Base-by-base conservation (phyloP, 2,113 vertebrate species). In the Vidua chalybeata region DNA sequence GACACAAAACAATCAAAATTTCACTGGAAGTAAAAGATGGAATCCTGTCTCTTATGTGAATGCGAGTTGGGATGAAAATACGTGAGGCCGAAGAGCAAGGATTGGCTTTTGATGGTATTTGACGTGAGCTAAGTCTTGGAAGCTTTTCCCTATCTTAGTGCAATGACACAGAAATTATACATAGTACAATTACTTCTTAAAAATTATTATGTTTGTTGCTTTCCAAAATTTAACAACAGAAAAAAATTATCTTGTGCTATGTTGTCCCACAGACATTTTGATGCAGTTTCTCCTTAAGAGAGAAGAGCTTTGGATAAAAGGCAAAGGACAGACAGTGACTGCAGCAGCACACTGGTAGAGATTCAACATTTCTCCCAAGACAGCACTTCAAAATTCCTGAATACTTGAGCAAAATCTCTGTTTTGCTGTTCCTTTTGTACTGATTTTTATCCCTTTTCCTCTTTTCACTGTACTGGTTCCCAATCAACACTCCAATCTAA, bases 101-200 rank as follows among this genome's bases (percentile, higher is more conserved):
- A 74, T 6, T 73, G 37, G 12, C 26, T 33, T 81, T 63, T 43
- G 14, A 22, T 1, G 6, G 19, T 24, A n/a, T 55, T 73, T 4
- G 0, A 2, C 0, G 0, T 15, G 59, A 67, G 11, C 4, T 45
- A 51, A 62, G 6, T 51, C 33, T 59, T 66, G 24, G 19, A 86
- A 56, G 24, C 1, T 67, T 77, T 67, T 59, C 18, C 21, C 16
- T 37, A 6, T 27, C 13, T 63, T 54, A 71, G 9, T 82, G 19
- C 10, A 54, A 31, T 49, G 49, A 56, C 20, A 7, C 28, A 62
- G 69, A 87, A 62, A 49, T 27, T 35, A 46, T 15, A 5, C 5
- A 4, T 7, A 30, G 6, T 18, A 23, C 15, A 61, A 63, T 14
- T 33, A 20, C 3, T n/a, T 62, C 23, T 37, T n/a, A 8, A 22